Conservation (phyloP, 2,888 invertebrate genomes). For the Electrophaes corylata region DNA sequence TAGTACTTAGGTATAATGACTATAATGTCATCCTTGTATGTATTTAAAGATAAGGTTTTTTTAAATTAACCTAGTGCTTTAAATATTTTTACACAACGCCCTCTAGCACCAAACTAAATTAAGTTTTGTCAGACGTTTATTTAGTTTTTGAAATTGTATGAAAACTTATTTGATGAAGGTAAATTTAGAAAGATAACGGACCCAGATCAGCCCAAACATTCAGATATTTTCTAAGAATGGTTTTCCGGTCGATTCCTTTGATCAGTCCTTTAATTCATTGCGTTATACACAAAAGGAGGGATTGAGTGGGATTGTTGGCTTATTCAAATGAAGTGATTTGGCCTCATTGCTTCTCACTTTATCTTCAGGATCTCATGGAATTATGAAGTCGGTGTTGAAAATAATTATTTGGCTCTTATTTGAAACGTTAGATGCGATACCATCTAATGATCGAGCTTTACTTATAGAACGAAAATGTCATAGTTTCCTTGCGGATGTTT, state of each 20-base stretch:
- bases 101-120: too few species aligned
- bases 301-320: slow-evolving; percentile 12
- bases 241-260: slow-evolving; percentile 20
- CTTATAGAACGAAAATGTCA: slow-evolving; percentile 14
- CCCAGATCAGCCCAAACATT: not conserved
- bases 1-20: too few species aligned
- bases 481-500: slow-evolving; percentile 16
- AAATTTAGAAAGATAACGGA: not conserved
- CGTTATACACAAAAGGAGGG: slow-evolving; percentile 19
- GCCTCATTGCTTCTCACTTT: slow-evolving; percentile 20
- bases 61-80: too few species aligned
- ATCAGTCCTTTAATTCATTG: slow-evolving; percentile 24
- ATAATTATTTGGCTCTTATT: slow-evolving; percentile 12
- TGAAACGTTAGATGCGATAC: slow-evolving; percentile 1
- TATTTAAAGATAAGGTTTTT: too few species aligned
- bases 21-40: too few species aligned
- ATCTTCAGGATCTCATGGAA: slow-evolving; percentile 14
- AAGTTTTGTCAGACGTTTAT: too few species aligned
- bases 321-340: slow-evolving; percentile 19
- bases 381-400: slow-evolving; percentile 7
- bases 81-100: too few species aligned
- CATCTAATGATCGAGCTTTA: slow-evolving; percentile 9
- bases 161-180: not conserved
- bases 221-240: slow-evolving; percentile 5
- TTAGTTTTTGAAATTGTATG: not conserved